phyloP scores from a whole-genome alignment of 2,113 vertebrate genomes.

The Podarcis raffonei region DNA sequence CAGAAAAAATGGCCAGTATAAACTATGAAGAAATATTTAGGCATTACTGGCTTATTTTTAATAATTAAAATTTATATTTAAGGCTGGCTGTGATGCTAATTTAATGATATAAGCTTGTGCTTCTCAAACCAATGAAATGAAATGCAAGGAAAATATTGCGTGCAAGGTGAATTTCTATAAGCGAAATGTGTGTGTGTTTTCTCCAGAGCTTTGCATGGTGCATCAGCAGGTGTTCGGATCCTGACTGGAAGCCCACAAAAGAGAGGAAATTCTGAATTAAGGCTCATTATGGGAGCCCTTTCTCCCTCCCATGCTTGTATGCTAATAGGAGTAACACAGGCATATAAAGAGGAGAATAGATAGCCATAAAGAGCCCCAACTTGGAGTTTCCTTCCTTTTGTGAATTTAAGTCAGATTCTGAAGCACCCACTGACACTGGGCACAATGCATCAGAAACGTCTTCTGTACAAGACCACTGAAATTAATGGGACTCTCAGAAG shows the following conservation, averaged over 20 bases:
- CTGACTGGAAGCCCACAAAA: constrained; percentile 32
- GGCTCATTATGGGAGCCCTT: not conserved
- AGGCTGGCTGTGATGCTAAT: constrained; percentile 34
- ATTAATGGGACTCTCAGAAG: constrained; percentile 47
- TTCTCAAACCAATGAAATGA: constrained; percentile 42
- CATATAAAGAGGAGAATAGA: not conserved
- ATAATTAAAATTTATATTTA: constrained; percentile 40
- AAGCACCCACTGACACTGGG: constrained; percentile 27
- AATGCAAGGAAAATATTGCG: not conserved
- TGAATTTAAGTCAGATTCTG: constrained; percentile 22
- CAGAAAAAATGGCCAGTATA: not conserved
- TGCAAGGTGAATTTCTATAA: constrained; percentile 22
- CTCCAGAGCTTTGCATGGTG: not conserved
- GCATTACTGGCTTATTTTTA: not conserved
- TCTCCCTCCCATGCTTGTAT: not conserved
- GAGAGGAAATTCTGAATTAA: constrained; percentile 26
- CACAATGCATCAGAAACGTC: constrained; percentile 35
- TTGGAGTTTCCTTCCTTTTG: constrained; percentile 60
- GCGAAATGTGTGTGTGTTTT: not conserved
- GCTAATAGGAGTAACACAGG: constrained; percentile 38
- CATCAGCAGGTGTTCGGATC: constrained; percentile 21
- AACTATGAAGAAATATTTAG: constrained; percentile 28
- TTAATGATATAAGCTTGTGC: constrained; percentile 46
- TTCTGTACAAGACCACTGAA: constrained; percentile 34
- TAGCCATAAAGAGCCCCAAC: constrained; percentile 54